phyloP scores from a whole-genome alignment of 2,797 vertebrate species.

The Spondyliosoma cantharus region DNA sequence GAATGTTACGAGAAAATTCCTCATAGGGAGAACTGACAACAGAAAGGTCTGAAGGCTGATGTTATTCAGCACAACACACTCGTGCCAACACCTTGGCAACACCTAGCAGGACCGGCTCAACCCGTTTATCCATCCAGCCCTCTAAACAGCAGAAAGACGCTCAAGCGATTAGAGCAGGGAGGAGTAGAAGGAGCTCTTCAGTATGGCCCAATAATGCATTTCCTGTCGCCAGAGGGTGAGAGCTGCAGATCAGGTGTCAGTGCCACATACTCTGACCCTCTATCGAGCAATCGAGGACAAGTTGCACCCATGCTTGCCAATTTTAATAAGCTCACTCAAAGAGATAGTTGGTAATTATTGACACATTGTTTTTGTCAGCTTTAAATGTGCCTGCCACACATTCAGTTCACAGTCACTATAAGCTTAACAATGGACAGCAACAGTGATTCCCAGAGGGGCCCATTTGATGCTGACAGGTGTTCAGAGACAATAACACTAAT shows the following conservation, averaged over 20 bases:
- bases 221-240: constrained; percentile 3
- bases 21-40: constrained; percentile 4
- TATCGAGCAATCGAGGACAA: not conserved
- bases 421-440: not conserved
- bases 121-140: constrained; percentile 52
- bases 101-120: constrained; percentile 70
- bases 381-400: not conserved
- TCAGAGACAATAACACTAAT: constrained; percentile 11
- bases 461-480: constrained; percentile 18
- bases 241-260: not conserved
- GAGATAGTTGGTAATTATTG: not conserved
- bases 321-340: not conserved
- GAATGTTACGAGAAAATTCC: constrained; percentile 50
- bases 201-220: not conserved
- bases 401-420: not conserved
- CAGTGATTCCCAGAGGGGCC: not conserved
- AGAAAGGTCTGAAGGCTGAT: constrained; percentile 35
- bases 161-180: constrained; percentile 22
- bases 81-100: constrained; percentile 65
- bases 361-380: not conserved
- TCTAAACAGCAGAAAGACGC: no score
- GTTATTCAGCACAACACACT: constrained; percentile 45
- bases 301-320: not conserved
- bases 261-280: not conserved
- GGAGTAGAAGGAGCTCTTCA: not conserved